Conservation (phyloP, 2,113 vertebrate species). For the Ursus arctos region DNA sequence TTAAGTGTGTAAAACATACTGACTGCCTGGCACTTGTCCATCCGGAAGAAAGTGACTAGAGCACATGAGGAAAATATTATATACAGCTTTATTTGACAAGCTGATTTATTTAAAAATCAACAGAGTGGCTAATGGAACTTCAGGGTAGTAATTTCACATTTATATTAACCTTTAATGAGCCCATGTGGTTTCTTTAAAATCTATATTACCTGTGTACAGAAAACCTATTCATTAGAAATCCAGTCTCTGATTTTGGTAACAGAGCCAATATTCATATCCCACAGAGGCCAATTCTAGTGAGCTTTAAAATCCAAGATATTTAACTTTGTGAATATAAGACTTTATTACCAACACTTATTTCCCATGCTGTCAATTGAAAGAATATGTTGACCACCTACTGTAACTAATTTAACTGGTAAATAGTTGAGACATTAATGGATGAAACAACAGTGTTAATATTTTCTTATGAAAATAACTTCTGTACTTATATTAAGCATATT, state of each 20-base stretch:
- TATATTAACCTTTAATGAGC: constrained; percentile 73
- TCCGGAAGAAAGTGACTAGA: constrained; percentile 22
- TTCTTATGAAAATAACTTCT: constrained; percentile 44
- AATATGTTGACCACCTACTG: constrained; percentile 29
- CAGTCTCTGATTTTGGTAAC: constrained; percentile 62
- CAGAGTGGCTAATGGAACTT: constrained; percentile 54
- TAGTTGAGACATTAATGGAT: background rate
- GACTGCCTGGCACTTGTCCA: constrained; percentile 43
- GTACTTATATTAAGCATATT: background rate
- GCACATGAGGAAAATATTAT: constrained; percentile 56
- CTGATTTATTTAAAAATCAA: constrained; percentile 75
- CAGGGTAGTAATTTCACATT: constrained; percentile 70
- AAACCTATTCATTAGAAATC: constrained; percentile 70
- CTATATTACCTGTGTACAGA: constrained; percentile 65
- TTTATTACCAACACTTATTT: constrained; percentile 46
- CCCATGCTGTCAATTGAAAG: constrained; percentile 26
- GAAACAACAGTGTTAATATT: constrained; percentile 53
- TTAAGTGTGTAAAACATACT: constrained; percentile 58
- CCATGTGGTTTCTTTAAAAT: constrained; percentile 69
- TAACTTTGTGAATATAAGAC: constrained; percentile 50
- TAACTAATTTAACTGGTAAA: constrained; percentile 54
- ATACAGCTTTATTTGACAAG: constrained; percentile 64
- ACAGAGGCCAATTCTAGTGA: constrained; percentile 58
- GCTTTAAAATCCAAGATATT: constrained; percentile 49
- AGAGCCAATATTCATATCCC: constrained; percentile 67